Conservation (phyloP, 2,888 invertebrate species). For the Ophion obscuratus region DNA sequence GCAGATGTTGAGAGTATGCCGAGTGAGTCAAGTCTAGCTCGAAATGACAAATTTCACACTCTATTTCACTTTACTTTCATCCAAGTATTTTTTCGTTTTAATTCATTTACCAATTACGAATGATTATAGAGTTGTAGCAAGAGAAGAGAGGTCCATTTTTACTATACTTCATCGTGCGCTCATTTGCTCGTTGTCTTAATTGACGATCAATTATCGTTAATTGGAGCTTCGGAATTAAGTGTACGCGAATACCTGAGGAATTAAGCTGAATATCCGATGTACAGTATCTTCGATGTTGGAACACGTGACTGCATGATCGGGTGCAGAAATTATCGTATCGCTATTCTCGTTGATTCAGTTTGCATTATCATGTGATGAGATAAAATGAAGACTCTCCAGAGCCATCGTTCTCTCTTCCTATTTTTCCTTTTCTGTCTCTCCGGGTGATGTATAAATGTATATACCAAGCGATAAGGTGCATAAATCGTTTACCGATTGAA, state of each 20-base stretch:
- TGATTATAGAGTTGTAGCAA: not conserved
- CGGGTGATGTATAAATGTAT: not conserved
- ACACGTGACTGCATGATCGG: not conserved
- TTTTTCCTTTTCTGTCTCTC: not conserved
- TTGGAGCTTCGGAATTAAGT: not conserved
- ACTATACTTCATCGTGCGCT: not conserved
- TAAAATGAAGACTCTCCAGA: conserved; percentile 5
- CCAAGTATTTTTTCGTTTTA: not conserved
- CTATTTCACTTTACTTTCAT: not conserved
- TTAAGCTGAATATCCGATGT: not conserved
- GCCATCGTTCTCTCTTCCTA: not conserved
- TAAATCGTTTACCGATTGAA: conserved; percentile 35
- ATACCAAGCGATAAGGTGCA: conserved; percentile 27
- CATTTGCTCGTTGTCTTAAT: not conserved
- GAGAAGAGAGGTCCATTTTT: too few relatives aligned
- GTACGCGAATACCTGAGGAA: conserved; percentile 15
- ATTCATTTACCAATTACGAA: not conserved
- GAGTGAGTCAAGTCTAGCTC: too few relatives aligned
- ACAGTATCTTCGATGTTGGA: conserved; percentile 9
- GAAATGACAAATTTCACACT: too few relatives aligned
- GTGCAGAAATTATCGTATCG: conserved; percentile 5
- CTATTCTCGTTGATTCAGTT: conserved; percentile 13
- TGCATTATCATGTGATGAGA: conserved; percentile 30
- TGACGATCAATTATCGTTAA: not conserved
- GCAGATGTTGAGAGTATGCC: too few relatives aligned